Evolutionary conservation across 2,888 invertebrate genomes (phyloP).

Genomic region (Pasiphila rectangulata): DNA sequence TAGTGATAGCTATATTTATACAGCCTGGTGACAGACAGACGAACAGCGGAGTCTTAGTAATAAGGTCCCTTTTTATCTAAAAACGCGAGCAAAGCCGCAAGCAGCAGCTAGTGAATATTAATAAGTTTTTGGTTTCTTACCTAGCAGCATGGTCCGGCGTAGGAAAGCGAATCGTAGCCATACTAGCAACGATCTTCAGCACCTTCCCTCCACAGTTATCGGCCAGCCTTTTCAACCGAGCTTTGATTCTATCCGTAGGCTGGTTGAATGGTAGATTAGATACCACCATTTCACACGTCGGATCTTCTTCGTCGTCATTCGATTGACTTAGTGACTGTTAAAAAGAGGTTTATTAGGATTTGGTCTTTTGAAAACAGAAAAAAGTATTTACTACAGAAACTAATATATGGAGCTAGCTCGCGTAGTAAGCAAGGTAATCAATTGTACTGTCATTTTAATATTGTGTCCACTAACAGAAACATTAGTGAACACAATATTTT

Average conservation of each 20-base stretch:
- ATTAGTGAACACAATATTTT: no score
- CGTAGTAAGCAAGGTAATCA: no score
- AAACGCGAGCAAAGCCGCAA: no score
- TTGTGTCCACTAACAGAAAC: no score
- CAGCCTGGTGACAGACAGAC: no score
- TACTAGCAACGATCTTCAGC: constrained; percentile 81
- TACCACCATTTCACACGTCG: constrained; percentile 83
- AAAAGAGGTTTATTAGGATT: constrained; percentile 7
- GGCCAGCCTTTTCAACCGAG: constrained; percentile 84
- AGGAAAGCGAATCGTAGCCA: constrained; percentile 85
- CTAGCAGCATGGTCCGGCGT: constrained; percentile 86
- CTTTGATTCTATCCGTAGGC: constrained; percentile 78
- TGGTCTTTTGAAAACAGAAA: background rate
- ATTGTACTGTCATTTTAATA: no score
- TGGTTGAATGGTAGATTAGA: constrained; percentile 68
- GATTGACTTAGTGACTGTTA: constrained; percentile 48
- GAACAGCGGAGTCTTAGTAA: no score
- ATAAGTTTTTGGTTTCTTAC: no score
- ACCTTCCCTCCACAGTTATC: constrained; percentile 92
- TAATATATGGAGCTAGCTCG: no score
- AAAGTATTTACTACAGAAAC: background rate
- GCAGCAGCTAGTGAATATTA: no score
- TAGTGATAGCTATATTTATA: no score
- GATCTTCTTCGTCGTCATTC: constrained; percentile 59
- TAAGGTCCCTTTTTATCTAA: no score